These are phyloP conservation scores for Contarinia nasturtii DNA, from an alignment of 1,140 invertebrate genomes.

Conservation along the genomic window DNA sequence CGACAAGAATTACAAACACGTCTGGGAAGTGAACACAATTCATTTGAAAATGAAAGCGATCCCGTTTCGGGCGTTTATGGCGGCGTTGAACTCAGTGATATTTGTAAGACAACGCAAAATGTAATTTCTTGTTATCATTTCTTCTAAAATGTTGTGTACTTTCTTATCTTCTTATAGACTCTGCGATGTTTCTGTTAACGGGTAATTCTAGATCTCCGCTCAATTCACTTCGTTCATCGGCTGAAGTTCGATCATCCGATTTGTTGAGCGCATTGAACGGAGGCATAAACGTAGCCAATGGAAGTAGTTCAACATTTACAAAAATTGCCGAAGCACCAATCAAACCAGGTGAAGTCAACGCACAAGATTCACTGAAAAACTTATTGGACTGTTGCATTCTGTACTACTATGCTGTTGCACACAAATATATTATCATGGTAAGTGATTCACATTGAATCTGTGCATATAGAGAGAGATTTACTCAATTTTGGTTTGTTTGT, in stretches of 20 bases:
- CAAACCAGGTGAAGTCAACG: constrained; percentile 8
- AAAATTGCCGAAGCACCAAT: neutral
- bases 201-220: constrained; percentile 1
- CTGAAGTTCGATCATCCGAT: neutral
- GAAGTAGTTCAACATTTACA: too few species aligned
- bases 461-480: neutral
- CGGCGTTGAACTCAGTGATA: constrained; percentile 13
- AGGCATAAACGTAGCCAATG: too few species aligned
- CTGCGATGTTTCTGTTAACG: constrained; percentile 5
- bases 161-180: constrained; percentile 1
- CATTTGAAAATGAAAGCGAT: constrained; percentile 22
- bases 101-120: constrained; percentile 6
- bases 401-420: constrained; percentile 21
- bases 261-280: too few species aligned
- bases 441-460: neutral
- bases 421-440: constrained; percentile 22
- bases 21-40: constrained; percentile 25
- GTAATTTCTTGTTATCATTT: constrained; percentile 1
- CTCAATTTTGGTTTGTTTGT: too few species aligned
- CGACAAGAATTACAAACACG: constrained; percentile 26
- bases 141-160: too few species aligned
- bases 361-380: constrained; percentile 14
- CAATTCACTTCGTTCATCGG: neutral
- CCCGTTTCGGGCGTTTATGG: constrained; percentile 6
- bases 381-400: constrained; percentile 18